Evolutionary conservation across 2,797 vertebrate genomes (phyloP).

Genomic region (Etheostoma perlongum): DNA sequence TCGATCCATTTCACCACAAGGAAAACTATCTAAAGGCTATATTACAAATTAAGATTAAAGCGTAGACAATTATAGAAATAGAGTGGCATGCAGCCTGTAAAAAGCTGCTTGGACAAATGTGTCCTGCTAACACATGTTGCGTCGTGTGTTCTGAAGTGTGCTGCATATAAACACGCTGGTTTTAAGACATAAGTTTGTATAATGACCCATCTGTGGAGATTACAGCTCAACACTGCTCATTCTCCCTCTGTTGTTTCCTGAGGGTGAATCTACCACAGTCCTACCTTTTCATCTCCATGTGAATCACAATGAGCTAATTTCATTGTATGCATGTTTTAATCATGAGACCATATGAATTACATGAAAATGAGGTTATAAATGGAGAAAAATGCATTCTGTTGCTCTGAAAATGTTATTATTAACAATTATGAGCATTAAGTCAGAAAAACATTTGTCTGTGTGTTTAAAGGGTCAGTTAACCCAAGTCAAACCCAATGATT

Average conservation of each 20-base stretch:
- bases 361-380: neutral
- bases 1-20: slow-evolving; percentile 46
- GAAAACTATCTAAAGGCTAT: slow-evolving; percentile 34
- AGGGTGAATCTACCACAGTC: neutral
- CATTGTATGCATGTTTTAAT: neutral
- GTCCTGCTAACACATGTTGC: slow-evolving; percentile 28
- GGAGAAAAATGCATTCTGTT: neutral
- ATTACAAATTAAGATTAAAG: slow-evolving; percentile 32
- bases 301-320: slow-evolving; percentile 15
- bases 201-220: slow-evolving; percentile 50
- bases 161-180: neutral
- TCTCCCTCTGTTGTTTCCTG: slow-evolving; percentile 14
- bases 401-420: neutral
- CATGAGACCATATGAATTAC: neutral
- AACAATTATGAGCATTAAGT: too few species aligned
- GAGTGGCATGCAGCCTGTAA: neutral
- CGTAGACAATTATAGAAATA: neutral
- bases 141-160: slow-evolving; percentile 19
- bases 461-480: neutral
- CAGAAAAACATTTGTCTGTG: neutral
- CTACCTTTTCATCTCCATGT: neutral
- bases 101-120: slow-evolving; percentile 1
- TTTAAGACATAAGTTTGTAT: slow-evolving; percentile 29
- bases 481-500: neutral
- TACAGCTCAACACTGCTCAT: slow-evolving; percentile 22